phyloP scores from a whole-genome alignment of 2,797 vertebrate species.

The Phrynocephalus forsythii region DNA sequence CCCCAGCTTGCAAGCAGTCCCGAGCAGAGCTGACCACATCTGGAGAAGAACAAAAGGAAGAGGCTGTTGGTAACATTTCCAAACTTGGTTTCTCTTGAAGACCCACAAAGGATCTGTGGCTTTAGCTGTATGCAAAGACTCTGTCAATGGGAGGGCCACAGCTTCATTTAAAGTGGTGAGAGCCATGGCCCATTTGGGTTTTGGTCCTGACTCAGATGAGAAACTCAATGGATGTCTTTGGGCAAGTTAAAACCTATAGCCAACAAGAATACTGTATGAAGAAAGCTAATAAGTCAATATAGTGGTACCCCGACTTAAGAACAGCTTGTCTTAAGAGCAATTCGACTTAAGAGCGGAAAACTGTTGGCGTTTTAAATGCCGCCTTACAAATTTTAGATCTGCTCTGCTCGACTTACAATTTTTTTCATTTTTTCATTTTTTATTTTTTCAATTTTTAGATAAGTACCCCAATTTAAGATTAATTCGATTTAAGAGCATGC shows the following conservation, averaged over 20 bases:
- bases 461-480: no score
- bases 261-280: no score
- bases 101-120: background rate
- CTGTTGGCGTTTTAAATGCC: no score
- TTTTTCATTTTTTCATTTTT: no score
- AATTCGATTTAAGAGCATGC: no score
- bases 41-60: conserved; percentile 59
- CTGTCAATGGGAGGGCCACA: background rate
- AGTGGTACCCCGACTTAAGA: no score
- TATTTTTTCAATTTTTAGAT: no score
- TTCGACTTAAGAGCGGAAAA: no score
- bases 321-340: no score
- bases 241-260: background rate
- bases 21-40: conserved; percentile 72
- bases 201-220: background rate
- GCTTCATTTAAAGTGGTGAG: background rate
- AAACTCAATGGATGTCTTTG: background rate
- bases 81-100: background rate
- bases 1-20: conserved; percentile 90
- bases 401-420: no score
- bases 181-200: background rate
- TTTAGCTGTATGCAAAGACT: background rate
- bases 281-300: background rate
- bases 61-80: background rate
- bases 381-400: no score